Percentiles rank a stretch among this genome's conserved stretches.
phyloP scores from a whole-genome alignment of 1,140 invertebrate genomes.

The Cydia fagiglandana region DNA sequence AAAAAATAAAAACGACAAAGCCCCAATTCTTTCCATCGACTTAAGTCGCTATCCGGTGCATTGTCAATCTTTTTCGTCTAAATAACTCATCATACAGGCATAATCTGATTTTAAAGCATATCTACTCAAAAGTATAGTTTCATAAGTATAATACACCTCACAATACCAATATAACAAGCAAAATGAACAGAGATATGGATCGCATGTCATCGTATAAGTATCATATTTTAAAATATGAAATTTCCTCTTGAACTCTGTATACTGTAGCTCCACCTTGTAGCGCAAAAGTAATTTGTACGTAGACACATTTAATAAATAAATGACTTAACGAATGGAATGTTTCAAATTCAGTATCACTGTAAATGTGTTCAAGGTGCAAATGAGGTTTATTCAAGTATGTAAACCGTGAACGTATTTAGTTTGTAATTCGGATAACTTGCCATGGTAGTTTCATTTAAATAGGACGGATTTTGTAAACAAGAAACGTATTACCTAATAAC shows the following conservation, averaged over 20 bases:
- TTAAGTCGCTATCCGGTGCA: too few relatives aligned
- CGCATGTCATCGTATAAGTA: background rate
- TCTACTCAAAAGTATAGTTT: background rate
- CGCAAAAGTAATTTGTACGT: constrained; percentile 29
- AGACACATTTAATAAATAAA: constrained; percentile 30
- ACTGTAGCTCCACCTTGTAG: constrained; percentile 11
- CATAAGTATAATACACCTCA: too few relatives aligned
- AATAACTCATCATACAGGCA: background rate
- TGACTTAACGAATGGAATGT: constrained; percentile 20
- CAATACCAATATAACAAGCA: too few relatives aligned
- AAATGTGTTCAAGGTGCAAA: constrained; percentile 9
- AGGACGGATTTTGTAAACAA: background rate
- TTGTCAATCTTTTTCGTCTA: too few relatives aligned
- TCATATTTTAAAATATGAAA: constrained; percentile 31
- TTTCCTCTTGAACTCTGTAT: background rate
- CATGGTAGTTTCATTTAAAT: background rate
- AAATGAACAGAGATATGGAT: too few relatives aligned
- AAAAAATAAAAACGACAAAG: too few relatives aligned
- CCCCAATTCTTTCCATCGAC: too few relatives aligned
- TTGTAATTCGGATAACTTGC: background rate
- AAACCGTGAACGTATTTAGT: background rate
- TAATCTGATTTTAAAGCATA: background rate
- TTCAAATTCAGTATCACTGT: constrained; percentile 28
- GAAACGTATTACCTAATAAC: background rate
- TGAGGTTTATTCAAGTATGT: constrained; percentile 9